Evolutionary conservation across 2,113 vertebrate species (phyloP).

Genomic region (Delphinus delphis): DNA sequence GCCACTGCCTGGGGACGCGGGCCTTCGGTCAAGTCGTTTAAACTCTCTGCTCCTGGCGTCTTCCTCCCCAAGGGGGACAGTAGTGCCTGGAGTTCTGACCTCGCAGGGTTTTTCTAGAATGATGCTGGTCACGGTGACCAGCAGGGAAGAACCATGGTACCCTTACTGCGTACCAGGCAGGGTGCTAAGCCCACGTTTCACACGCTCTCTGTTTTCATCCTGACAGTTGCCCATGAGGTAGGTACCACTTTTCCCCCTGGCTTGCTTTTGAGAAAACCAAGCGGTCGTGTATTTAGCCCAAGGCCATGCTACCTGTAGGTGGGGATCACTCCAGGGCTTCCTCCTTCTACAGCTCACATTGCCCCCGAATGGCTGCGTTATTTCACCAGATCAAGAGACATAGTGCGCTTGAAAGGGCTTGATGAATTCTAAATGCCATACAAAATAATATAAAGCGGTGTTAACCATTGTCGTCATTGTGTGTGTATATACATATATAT

Average conservation of each 20-base stretch:
- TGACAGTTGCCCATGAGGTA: background rate
- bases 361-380: background rate
- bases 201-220: background rate
- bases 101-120: background rate
- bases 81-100: no score
- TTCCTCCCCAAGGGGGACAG: background rate
- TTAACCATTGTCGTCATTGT: background rate
- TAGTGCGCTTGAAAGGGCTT: background rate
- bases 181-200: background rate
- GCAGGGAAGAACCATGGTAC: background rate
- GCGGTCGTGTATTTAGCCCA: background rate
- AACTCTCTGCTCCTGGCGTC: background rate
- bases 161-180: background rate
- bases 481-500: no score
- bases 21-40: background rate
- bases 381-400: background rate
- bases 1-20: accelerated
- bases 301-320: background rate
- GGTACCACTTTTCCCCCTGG: background rate
- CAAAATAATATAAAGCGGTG: background rate
- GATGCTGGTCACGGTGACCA: background rate
- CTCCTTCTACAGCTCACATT: background rate
- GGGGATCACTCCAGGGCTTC: background rate
- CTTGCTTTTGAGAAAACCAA: background rate
- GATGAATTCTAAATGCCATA: background rate